Evolutionary conservation across 2,113 vertebrate genomes (phyloP), one percentile per base, ranked within the genome.

Genomic region (Brachirus orientalis): DNA sequence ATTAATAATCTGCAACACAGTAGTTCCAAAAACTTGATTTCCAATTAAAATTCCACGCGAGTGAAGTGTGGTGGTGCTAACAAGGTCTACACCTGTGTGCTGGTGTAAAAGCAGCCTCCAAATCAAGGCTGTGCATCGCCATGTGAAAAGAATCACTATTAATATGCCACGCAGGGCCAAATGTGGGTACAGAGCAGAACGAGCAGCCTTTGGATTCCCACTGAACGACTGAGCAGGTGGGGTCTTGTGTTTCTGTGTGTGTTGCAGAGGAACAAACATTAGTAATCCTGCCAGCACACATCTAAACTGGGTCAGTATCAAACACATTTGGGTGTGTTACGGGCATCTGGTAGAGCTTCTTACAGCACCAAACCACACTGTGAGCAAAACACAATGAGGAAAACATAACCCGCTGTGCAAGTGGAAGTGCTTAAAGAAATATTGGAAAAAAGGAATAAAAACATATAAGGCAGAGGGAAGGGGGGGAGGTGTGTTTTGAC

Each of bases 251-350:
- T 53, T 48, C 52, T 67, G 50, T 67, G 50, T 38, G 57, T 52
- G 52, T 68, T 76, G 63, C 77, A 44, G 41, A 59, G 71, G 45
- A 63, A 58, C 69, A 0, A 54, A 12, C 79, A 86, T 88, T 80
- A 82, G 85, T 82, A 87, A 87, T 86, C 84, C 88, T 83, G 86
- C 80, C 82, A 73, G 67, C 78, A 50, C 74, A 33, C 80, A 73
- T 71, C 53, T 11, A 87, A 87, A 86, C 63, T 85, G 86, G 88
- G 88, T 87, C 82, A 87, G 86, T 43, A 84, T 82, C 84, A 72
- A 76, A 76, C 71, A 63, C 50, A 54, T 73, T 65, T 9, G 44
- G 53, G 66, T 46, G 72, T 55, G 82, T 82, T 68, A 62, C 58
- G 52, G 46, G 70, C 65, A 37, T 80, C 72, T 66, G 56, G 75